These are phyloP conservation scores for Agelas oroides DNA, from an alignment of 37 sponge, comb jelly and placozoan genomes.

Conservation along the genomic window DNA sequence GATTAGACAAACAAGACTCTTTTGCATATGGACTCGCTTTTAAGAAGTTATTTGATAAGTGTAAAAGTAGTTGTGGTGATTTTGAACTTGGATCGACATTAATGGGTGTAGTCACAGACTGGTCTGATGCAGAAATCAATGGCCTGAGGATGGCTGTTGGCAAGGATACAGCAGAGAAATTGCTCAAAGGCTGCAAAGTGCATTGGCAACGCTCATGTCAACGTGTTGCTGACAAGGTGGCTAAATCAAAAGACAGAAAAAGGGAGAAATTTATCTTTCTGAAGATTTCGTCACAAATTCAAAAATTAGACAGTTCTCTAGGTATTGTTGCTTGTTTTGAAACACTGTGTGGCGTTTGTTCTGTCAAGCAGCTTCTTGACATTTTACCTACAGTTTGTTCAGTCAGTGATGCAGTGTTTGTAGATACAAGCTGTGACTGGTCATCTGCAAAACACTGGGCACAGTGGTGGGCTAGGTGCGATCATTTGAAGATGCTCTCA, in stretches of 20 bases:
- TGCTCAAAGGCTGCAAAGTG: slow-evolving; percentile 32
- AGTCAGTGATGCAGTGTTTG: background rate
- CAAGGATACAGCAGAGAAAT: slow-evolving; percentile 9
- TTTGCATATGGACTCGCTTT: slow-evolving; percentile 29
- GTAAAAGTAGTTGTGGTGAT: background rate
- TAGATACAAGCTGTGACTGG: slow-evolving; percentile 10
- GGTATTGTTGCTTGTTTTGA: slow-evolving; percentile 24
- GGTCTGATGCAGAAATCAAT: slow-evolving; percentile 20
- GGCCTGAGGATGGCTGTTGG: slow-evolving; percentile 26
- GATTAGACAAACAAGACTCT: slow-evolving; percentile 18
- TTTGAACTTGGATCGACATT: slow-evolving; percentile 16
- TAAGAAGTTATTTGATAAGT: slow-evolving; percentile 12
- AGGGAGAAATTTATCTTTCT: slow-evolving; percentile 12
- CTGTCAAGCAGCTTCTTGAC: background rate
- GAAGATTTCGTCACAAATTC: slow-evolving; percentile 1
- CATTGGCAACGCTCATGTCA: slow-evolving; percentile 44
- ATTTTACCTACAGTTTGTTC: background rate
- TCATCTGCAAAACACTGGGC: slow-evolving; percentile 12
- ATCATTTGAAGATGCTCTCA: slow-evolving; percentile 2
- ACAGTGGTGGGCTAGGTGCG: background rate
- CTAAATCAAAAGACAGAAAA: background rate
- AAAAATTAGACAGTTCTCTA: background rate
- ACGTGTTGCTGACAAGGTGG: slow-evolving; percentile 22
- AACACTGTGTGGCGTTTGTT: too few species aligned
- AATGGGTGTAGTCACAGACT: slow-evolving; percentile 10